Percentiles rank a stretch among this genome's conserved stretches.
These are phyloP conservation scores for Microplitis manilae DNA, from an alignment of 2,888 invertebrate species.

Conservation along the genomic window DNA sequence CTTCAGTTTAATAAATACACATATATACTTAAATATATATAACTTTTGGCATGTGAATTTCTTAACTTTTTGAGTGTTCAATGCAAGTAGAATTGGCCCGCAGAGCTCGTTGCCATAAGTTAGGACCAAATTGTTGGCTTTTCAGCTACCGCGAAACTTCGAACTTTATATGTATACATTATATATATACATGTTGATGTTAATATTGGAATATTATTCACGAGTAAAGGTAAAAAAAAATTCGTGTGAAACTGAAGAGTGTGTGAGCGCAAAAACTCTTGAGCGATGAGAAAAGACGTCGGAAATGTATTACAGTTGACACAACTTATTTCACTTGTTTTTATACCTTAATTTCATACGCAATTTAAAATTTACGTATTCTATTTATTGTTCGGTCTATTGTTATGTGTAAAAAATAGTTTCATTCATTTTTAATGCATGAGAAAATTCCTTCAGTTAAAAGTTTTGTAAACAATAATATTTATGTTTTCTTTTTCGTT, in stretches of 20 bases:
- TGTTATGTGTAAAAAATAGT: background rate
- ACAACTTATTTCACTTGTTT: background rate
- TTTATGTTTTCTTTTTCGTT: background rate
- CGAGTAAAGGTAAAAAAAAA: constrained; percentile 33
- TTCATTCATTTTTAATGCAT: background rate
- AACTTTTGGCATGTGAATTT: constrained; percentile 47
- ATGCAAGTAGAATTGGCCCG: constrained; percentile 43
- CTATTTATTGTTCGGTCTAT: background rate
- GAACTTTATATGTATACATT: constrained; percentile 28
- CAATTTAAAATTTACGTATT: constrained; percentile 1
- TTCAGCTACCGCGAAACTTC: constrained; percentile 47
- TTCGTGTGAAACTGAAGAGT: constrained; percentile 16
- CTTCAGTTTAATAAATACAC: constrained; percentile 2
- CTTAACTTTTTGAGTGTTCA: constrained; percentile 49
- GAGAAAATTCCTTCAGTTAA: background rate
- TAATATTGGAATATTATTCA: constrained; percentile 47
- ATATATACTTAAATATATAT: background rate
- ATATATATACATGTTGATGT: background rate
- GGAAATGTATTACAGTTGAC: constrained; percentile 19
- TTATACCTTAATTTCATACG: background rate
- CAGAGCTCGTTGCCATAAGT: constrained; percentile 30
- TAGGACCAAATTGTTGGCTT: constrained; percentile 52
- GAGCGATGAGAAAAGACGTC: constrained; percentile 22
- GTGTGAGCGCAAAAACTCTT: constrained; percentile 34
- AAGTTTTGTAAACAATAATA: background rate